A percentile compares a stretch with the other conserved stretches of the same genome.
phyloP scores from a whole-genome alignment of 1,140 invertebrate species.

The Apis dorsata region DNA sequence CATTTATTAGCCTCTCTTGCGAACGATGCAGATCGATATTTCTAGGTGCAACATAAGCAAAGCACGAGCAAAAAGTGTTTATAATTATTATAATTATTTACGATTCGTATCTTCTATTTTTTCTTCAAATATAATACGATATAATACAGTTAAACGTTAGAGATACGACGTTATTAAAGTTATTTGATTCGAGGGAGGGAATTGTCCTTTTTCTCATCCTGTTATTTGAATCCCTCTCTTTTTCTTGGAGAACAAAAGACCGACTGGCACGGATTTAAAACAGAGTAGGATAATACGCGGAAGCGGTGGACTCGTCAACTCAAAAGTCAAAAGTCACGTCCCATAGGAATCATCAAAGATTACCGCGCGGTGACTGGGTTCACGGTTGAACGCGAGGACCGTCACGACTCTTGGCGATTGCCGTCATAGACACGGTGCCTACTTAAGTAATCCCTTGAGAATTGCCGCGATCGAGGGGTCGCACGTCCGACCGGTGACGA shows the following conservation, averaged over 20 bases:
- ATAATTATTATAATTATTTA: too few relatives aligned
- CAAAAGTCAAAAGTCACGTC: conserved; percentile 67
- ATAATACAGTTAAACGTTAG: too few relatives aligned
- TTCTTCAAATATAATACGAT: too few relatives aligned
- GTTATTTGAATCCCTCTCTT: too few relatives aligned
- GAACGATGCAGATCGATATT: not conserved
- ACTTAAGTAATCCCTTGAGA: conserved; percentile 20
- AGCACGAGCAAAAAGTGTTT: not conserved
- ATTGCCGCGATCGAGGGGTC: conserved; percentile 37
- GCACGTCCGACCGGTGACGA: conserved; percentile 23
- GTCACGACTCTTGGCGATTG: conserved; percentile 62
- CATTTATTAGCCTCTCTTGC: not conserved
- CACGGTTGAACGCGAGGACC: conserved; percentile 59
- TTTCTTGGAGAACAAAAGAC: too few relatives aligned
- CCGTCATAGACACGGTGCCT: conserved; percentile 55
- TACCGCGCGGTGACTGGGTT: conserved; percentile 58
- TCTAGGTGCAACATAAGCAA: not conserved
- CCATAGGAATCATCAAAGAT: conserved; percentile 40
- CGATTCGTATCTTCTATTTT: too few relatives aligned
- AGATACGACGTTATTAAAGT: too few relatives aligned
- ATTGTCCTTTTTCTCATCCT: too few relatives aligned
- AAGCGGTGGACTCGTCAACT: conserved; percentile 36
- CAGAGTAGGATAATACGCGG: too few relatives aligned
- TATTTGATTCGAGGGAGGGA: too few relatives aligned
- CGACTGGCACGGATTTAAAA: too few relatives aligned